Percentiles rank a stretch among this genome's conserved stretches.
These are phyloP conservation scores for Bruchidius siliquastri DNA, from an alignment of 2,888 invertebrate genomes.

Conservation along the genomic window DNA sequence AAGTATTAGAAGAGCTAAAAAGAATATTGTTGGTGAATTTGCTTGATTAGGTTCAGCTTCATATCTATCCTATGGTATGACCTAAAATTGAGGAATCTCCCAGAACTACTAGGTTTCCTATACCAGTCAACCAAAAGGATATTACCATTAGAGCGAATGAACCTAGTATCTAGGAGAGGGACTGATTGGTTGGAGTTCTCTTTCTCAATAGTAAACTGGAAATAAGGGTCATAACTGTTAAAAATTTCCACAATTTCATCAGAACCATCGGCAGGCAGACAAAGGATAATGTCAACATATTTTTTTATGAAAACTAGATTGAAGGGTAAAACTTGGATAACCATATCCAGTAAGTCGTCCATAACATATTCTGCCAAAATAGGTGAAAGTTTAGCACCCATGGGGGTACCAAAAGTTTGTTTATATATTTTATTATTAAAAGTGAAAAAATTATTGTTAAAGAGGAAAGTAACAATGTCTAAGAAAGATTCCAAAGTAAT, in stretches of 20 bases:
- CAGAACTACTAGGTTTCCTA: not conserved
- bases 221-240: not conserved
- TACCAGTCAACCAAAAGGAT: not conserved
- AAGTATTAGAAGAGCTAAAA: no score
- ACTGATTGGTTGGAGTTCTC: not conserved
- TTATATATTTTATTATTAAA: not conserved
- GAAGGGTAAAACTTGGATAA: not conserved
- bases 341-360: not conserved
- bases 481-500: not conserved
- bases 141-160: not conserved
- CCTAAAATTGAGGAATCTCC: not conserved
- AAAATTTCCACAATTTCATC: not conserved
- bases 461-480: not conserved
- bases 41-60: not conserved
- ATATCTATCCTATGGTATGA: not conserved
- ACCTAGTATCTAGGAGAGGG: no score
- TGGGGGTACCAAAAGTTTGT: not conserved
- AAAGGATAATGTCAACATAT: not conserved
- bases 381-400: not conserved
- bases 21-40: no score
- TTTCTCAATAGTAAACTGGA: not conserved
- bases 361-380: not conserved
- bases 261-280: not conserved
- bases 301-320: not conserved
- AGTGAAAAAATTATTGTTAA: not conserved